A percentile compares a stretch with the other conserved stretches of the same genome.
Conservation (phyloP, 2,113 vertebrate species). For the Pterophyllum scalare region DNA sequence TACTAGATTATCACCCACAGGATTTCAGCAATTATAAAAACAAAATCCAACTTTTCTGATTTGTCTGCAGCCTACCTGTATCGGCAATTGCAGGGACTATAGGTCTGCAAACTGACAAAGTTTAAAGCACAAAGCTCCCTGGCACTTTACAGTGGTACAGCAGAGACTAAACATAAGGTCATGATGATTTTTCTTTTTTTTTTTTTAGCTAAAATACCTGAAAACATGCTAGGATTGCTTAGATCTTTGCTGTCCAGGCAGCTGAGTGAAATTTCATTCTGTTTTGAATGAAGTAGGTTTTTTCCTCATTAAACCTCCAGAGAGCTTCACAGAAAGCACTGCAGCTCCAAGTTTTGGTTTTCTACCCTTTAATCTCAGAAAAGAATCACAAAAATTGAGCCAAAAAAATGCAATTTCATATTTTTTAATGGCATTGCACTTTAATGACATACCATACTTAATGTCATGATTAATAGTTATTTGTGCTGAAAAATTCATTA, state of each 20-base stretch:
- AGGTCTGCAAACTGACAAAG: background rate
- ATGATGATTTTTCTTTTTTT: background rate
- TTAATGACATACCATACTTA: background rate
- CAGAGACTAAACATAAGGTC: constrained; percentile 20
- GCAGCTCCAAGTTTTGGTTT: constrained; percentile 14
- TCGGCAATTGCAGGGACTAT: background rate
- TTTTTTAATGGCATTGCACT: constrained; percentile 16
- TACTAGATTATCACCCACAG: background rate
- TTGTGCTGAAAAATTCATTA: constrained; percentile 12
- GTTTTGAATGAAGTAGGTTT: constrained; percentile 26
- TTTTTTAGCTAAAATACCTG: background rate
- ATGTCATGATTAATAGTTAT: constrained; percentile 28
- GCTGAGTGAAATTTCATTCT: constrained; percentile 29
- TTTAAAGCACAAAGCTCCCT: background rate
- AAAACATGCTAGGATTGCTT: background rate
- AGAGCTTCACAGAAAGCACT: constrained; percentile 12
- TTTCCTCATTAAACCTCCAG: constrained; percentile 16
- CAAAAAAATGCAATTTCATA: background rate
- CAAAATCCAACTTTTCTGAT: background rate
- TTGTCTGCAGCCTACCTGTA: background rate
- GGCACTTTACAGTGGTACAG: background rate
- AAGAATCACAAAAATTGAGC: background rate
- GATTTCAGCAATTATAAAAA: background rate
- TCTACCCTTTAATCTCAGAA: constrained; percentile 22
- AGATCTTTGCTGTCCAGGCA: constrained; percentile 7